Base-by-base conservation (phyloP, 2,797 vertebrate genomes). In the Ptychadena robeensis region DNA sequence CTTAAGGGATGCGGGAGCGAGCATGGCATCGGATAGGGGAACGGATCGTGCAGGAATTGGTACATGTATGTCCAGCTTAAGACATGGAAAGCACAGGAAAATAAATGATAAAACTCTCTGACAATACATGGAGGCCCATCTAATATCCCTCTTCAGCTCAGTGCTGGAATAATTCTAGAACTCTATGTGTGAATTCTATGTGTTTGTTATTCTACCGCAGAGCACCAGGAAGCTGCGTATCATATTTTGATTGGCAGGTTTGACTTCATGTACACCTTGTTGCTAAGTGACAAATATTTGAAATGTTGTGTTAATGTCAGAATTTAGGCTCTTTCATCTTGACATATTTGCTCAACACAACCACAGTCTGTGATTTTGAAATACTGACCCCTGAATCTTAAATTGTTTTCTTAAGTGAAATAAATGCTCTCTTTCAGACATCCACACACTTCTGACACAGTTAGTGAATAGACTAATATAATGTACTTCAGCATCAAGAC, bases 221-320 rank as follows among this genome's bases (percentile, higher is more conserved):
- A 57, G 76, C 40, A 57, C 76, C 31, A 35, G 32, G 40, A 79
- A 79, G 48, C 40, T n/a, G 67, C 66, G 44, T 31, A 28, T 57
- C 31, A 31, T 78, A 64, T 79, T 79, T 57, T 79, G 76, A 68
- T 68, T 79, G 76, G 76, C 76, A 79, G 76, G 40, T 38, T 12
- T 57, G 76, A 27, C 65, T 79, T 59, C 31, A 53, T 79, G 18
- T 79, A 78, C 75, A 68, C 76, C 65, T 79, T 79, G 76, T 79
- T 68, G 65, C 76, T 79, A 57, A 79, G 76, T 79, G 76, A 79
- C 76, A 79, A 68, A 79, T 79, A 79, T 53, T 28, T 79, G 65
- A 79, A 69, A 66, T 79, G 76, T 79, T 79, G 65, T 79, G 64
- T 79, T 68, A 68, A 79, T 68, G 76, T 79, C 65, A 79, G 40